These are phyloP conservation scores for Autographa pulchrina DNA, from an alignment of 2,888 invertebrate genomes.

Conservation along the genomic window DNA sequence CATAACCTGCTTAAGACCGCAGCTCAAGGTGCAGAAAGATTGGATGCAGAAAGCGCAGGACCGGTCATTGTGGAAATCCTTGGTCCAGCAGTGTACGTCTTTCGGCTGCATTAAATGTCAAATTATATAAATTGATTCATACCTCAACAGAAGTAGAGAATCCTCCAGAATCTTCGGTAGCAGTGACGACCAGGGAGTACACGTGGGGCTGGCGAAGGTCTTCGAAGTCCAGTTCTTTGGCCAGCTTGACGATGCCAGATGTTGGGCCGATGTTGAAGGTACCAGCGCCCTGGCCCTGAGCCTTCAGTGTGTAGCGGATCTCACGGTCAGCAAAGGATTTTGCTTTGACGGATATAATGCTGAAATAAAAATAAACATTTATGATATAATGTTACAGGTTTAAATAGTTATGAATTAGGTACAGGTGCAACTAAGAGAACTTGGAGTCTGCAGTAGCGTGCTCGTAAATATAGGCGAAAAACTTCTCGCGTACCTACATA, in stretches of 20 bases:
- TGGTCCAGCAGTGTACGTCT: too few species aligned
- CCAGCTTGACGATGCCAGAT: conserved; percentile 98
- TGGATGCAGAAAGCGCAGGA: too few species aligned
- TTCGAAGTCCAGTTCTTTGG: conserved; percentile 99
- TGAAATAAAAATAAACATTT: conserved; percentile 81
- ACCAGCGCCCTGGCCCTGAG: conserved; percentile 97
- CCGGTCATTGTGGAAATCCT: too few species aligned
- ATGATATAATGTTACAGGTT: too few species aligned
- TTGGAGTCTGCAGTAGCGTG: too few species aligned
- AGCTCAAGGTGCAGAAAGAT: too few species aligned
- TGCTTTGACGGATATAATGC: conserved; percentile 98
- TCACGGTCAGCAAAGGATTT: conserved; percentile 99
- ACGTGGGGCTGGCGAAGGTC: conserved; percentile 98
- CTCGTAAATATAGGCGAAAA: too few species aligned
- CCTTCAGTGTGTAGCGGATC: conserved; percentile 98
- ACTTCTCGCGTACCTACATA: too few species aligned
- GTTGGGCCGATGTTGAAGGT: conserved; percentile 98
- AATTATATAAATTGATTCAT: conserved; percentile 40
- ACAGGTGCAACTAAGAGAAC: not conserved
- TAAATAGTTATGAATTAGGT: not conserved
- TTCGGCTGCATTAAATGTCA: too few species aligned
- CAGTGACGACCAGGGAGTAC: conserved; percentile 97
- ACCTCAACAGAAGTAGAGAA: conserved; percentile 98
- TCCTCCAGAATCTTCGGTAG: conserved; percentile 99
- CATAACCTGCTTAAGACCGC: too few species aligned